phyloP scores from a whole-genome alignment of 2,888 invertebrate genomes.

The Temnothorax unifasciatus region DNA sequence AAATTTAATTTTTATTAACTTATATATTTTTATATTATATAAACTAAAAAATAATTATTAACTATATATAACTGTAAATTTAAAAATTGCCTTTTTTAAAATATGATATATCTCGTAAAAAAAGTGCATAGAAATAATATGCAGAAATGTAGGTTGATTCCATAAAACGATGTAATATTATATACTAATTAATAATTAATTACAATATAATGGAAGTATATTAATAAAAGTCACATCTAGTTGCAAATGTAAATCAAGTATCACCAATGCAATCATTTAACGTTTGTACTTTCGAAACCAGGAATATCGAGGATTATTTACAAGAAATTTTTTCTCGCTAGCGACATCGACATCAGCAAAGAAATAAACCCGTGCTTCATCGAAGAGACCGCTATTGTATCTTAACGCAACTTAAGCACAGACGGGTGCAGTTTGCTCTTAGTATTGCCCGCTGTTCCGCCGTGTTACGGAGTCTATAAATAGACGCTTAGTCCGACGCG shows the following conservation, averaged over 20 bases:
- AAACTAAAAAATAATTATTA: slow-evolving; percentile 6
- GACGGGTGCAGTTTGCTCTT: slow-evolving; percentile 43
- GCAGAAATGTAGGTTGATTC: not conserved
- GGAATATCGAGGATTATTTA: not conserved
- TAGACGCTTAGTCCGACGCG: slow-evolving; percentile 37
- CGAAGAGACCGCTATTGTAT: slow-evolving; percentile 13
- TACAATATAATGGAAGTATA: not conserved
- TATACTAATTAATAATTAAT: not conserved
- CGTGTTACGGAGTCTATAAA: slow-evolving; percentile 40
- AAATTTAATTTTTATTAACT: not conserved
- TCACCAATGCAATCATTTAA: not conserved
- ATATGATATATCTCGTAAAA: not conserved
- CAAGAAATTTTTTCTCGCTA: slow-evolving; percentile 11
- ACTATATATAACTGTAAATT: not conserved
- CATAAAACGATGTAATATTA: not conserved
- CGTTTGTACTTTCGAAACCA: not conserved
- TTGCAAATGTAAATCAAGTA: not conserved
- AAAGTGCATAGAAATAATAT: not conserved
- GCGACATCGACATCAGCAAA: not conserved
- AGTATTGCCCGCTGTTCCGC: slow-evolving; percentile 32
- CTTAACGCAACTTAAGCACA: slow-evolving; percentile 36
- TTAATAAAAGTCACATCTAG: not conserved
- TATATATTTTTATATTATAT: not conserved
- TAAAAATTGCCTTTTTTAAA: not conserved
- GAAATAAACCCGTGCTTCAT: slow-evolving; percentile 20